Conservation (phyloP, 2,113 vertebrate genomes). For the Ammospiza nelsoni region DNA sequence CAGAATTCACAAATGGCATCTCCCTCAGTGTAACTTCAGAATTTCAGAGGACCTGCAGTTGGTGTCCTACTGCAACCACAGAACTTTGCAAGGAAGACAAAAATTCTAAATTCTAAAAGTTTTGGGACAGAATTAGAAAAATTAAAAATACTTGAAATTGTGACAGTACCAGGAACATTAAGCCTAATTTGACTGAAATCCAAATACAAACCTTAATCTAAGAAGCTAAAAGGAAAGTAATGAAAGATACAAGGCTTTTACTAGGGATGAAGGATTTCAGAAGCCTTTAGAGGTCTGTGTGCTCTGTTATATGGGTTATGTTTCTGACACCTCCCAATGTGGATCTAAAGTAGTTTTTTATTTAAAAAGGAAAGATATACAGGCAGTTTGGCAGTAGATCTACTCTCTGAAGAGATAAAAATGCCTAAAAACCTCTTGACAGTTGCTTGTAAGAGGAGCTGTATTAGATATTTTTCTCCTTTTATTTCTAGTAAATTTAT, state of each 20-base stretch:
- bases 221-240: neutral
- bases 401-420: neutral
- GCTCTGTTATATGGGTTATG: neutral
- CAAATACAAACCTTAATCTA: neutral
- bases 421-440: neutral
- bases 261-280: neutral
- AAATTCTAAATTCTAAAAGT: rapidly evolving
- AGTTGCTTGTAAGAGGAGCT: neutral
- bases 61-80: rapidly evolving
- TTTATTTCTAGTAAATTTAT: slow-evolving; percentile 1
- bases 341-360: neutral
- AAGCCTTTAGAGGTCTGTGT: neutral
- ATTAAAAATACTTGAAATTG: neutral
- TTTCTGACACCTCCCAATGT: neutral
- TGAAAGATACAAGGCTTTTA: neutral
- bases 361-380: neutral
- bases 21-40: neutral
- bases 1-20: neutral
- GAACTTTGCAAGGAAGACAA: neutral
- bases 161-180: neutral
- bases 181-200: neutral
- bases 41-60: neutral
- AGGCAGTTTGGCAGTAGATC: neutral
- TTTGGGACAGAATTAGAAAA: neutral
- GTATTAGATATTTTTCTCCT: neutral